Evolutionary conservation across 2,113 vertebrate genomes (phyloP), one percentile per base, ranked within the genome.

Genomic region (Chrysochloris asiatica): DNA sequence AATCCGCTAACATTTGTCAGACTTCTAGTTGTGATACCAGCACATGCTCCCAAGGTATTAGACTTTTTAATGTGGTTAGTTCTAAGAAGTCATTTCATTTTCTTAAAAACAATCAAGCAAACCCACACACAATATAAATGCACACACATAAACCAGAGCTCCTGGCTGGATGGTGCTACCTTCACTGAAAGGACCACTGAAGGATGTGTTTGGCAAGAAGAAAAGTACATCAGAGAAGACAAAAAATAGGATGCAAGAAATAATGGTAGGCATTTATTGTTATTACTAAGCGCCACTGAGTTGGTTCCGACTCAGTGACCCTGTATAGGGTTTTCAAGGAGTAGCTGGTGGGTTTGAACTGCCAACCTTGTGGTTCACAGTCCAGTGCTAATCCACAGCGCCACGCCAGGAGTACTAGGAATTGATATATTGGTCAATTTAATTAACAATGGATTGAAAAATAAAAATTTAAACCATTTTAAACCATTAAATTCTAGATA

Each of bases 401-500:
- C n/a, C n/a, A n/a, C n/a, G n/a, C n/a, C n/a, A n/a, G n/a, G n/a
- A n/a, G n/a, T n/a, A n/a, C n/a, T 6, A 56, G 33, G 54, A 83
- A 75, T 8, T 17, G 19, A 50, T n/a, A 67, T 24, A 21, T 33
- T 47, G 3, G 76, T 75, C 38, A 76, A 79, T 26, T 79, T 88
- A 88, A 88, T 54, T 50, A 88, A 61, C 41, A 88, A 85, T 2
- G 12, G 26, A 50, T n/a, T 41, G 56, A 38, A 22, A 71, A 86
- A 85, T 72, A 43, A 85, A 30, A 75, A 65, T 43, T 43, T 26
- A 85, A 93, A 45, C 22, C 30, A 77, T 54, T 69, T 82, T 14
- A 71, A 79, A 91, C 54, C 59, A 83, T 48, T 73, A 82, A 69
- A 56, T 81, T 86, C 30, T 73, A 82, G 54, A 86, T 24, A 86